phyloP scores from a whole-genome alignment of 2,113 vertebrate species.

The Pterocles gutturalis region DNA sequence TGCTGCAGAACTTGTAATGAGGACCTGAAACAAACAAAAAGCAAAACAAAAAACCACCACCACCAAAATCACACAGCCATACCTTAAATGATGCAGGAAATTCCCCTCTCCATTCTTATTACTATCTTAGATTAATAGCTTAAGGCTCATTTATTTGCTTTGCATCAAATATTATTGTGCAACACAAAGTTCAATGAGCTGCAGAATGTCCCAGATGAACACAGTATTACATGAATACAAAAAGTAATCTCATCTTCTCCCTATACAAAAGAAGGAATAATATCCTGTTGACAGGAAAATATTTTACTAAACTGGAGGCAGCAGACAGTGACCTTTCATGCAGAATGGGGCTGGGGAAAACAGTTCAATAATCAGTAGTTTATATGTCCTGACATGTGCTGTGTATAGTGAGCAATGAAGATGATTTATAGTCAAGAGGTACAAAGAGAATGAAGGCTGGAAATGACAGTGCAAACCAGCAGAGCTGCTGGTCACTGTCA shows the following conservation, averaged over 20 bases:
- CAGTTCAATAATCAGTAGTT: constrained; percentile 29
- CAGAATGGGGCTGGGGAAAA: background rate
- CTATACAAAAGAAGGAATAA: background rate
- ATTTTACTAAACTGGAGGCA: background rate
- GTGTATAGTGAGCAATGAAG: background rate
- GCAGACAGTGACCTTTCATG: background rate
- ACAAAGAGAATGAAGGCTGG: background rate
- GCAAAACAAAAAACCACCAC: background rate
- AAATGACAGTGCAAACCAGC: background rate
- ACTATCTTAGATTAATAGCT: background rate
- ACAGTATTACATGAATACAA: background rate
- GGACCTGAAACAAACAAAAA: background rate
- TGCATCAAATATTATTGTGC: background rate
- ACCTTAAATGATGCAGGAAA: background rate
- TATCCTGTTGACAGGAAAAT: constrained; percentile 16
- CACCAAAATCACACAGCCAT: background rate
- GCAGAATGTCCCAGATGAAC: background rate
- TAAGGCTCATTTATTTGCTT: background rate
- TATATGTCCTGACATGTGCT: background rate
- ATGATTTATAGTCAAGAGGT: constrained; percentile 15
- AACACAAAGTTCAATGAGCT: constrained; percentile 5
- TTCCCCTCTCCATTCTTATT: background rate
- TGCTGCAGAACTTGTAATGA: background rate
- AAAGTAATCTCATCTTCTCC: constrained; percentile 1
- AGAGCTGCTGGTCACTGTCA: constrained; percentile 1